Evolutionary conservation across 1,140 invertebrate genomes (phyloP), one percentile per base, ranked within the genome.

Genomic region (Arctopsyche grandis): DNA sequence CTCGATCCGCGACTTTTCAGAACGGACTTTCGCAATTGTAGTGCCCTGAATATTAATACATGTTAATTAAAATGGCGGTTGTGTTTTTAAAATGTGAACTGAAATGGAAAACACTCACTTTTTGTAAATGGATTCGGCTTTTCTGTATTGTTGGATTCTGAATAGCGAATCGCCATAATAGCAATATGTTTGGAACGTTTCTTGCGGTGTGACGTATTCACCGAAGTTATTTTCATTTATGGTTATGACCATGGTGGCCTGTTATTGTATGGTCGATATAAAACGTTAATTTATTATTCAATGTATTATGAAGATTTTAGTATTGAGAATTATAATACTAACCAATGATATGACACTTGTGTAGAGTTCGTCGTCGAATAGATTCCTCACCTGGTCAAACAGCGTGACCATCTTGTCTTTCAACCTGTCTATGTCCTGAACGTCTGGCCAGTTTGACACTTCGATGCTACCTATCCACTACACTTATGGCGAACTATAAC

Each of bases 151-250:
- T 78, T 90, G 88, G 1, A 90, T 82, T 44, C 93, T 87, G 85
- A 90, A 93, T 46, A 93, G 86, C 19, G 93, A 91, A 83, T 94
- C 91, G 1, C 90, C 93, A 85, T 92, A 91, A 84, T 91, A 92
- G 48, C 92, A 89, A 69, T 91, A 89, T 24, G 91, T 89, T 81
- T 93, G 91, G 82, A 93, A 93, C 83, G 92, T 92, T 52, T 88
- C 87, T 43, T 89, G 83, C 5, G 89, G 85, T 9, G 88, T 86
- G 9, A 92, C 83, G 22, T 91, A 82, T 74, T 93, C 92, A 0
- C 52, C 69, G 52, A 86, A 85, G 83, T 91, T 91, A 83, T 93
- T 91, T 58, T 93, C 92, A 84, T 87, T 90, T 29, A 92, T 83
- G n/a, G 92, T 90, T 74, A 94, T 84, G 56, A 92, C 87, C 83